Conservation (phyloP, 1,140 invertebrate genomes). For the Drosophila equinoxialis region DNA sequence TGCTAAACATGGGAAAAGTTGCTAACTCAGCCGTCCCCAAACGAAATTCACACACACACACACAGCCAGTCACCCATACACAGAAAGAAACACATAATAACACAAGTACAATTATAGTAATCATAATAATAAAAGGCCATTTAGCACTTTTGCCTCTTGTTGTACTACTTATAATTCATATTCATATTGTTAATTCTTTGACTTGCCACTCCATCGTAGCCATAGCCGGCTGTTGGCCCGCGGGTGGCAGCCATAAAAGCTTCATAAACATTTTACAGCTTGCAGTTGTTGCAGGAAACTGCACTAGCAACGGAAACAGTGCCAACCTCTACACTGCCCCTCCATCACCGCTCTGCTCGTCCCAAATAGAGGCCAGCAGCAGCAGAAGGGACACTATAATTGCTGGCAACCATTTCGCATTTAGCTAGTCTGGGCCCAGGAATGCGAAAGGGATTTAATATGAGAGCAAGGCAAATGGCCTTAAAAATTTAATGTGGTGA, state of each 20-base stretch:
- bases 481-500: constrained; percentile 1
- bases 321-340: no score
- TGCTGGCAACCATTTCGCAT: constrained; percentile 55
- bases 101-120: constrained; percentile 51
- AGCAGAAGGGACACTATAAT: constrained; percentile 35
- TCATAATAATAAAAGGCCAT: constrained; percentile 72
- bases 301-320: constrained; percentile 37
- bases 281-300: constrained; percentile 71
- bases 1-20: constrained; percentile 25
- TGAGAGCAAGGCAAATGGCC: constrained; percentile 18
- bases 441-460: constrained; percentile 12
- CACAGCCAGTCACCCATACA: neutral
- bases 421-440: constrained; percentile 46
- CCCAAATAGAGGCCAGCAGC: constrained; percentile 5
- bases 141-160: constrained; percentile 59
- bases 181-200: constrained; percentile 76
- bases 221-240: constrained; percentile 12
- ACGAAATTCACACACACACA: constrained; percentile 2
- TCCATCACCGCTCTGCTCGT: neutral
- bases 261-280: constrained; percentile 81
- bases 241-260: constrained; percentile 67
- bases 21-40: neutral
- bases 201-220: constrained; percentile 18
- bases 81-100: constrained; percentile 16
- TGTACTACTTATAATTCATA: constrained; percentile 59